Percentiles rank a stretch among this genome's conserved stretches.
These are phyloP conservation scores for Eudorcas thomsonii DNA, from an alignment of 2,113 vertebrate genomes.

Conservation along the genomic window DNA sequence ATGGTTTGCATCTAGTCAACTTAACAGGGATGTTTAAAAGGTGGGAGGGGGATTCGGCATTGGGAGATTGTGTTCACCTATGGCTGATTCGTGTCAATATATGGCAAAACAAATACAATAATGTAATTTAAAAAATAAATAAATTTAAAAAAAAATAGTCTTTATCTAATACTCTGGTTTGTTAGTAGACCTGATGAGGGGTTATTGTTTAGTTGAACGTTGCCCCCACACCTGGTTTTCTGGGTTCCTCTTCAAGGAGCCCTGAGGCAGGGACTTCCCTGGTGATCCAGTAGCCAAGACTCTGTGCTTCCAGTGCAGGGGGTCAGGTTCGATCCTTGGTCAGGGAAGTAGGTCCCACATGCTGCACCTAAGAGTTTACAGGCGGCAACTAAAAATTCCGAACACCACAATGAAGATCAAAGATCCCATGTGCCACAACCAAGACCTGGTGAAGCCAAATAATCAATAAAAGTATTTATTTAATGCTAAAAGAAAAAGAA, in stretches of 20 bases:
- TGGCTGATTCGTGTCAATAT: no score
- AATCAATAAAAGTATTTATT: neutral
- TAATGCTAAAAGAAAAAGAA: neutral
- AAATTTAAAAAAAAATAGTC: no score
- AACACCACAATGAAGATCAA: neutral
- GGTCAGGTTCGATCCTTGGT: neutral
- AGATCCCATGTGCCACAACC: neutral
- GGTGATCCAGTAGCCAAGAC: neutral
- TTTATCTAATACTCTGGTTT: neutral
- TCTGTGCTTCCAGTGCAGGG: neutral
- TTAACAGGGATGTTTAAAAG: neutral
- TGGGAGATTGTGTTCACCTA: no score
- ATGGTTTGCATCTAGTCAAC: neutral
- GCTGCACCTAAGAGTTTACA: neutral
- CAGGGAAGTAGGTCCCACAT: neutral
- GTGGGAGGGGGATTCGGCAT: no score
- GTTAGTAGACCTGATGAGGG: neutral
- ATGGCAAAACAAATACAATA: no score
- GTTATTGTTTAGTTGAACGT: neutral
- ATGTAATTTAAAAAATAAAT: no score
- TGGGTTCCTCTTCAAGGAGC: neutral
- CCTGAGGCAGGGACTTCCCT: neutral
- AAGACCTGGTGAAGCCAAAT: neutral
- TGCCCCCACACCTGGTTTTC: neutral
- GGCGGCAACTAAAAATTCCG: fast-evolving